A percentile compares a stretch with the other conserved stretches of the same genome.
These are phyloP conservation scores for Castor canadensis DNA, from an alignment of 2,113 vertebrate species.

Conservation along the genomic window DNA sequence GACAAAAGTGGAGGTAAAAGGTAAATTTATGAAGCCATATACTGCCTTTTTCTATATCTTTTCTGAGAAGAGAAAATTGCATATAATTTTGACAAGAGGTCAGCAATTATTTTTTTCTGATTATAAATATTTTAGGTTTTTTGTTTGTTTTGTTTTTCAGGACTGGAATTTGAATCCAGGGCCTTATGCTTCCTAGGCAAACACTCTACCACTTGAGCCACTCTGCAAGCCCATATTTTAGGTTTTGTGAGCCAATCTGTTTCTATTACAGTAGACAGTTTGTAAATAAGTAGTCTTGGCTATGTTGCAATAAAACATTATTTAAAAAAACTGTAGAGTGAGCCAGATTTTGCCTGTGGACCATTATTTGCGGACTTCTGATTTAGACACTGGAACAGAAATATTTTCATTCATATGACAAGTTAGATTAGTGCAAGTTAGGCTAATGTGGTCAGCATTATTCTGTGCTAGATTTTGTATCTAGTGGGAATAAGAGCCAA, in stretches of 20 bases:
- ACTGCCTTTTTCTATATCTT: not conserved
- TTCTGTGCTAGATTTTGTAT: not conserved
- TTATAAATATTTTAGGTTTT: constrained; percentile 12
- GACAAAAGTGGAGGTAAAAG: not conserved
- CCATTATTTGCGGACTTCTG: not conserved
- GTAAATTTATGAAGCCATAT: not conserved
- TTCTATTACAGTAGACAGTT: not conserved
- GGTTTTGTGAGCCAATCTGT: not conserved
- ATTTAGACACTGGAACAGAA: not conserved
- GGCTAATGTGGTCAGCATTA: not conserved
- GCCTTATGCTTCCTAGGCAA: too few species aligned
- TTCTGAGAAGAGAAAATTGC: not conserved
- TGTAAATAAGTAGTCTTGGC: not conserved
- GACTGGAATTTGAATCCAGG: too few species aligned
- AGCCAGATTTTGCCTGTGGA: not conserved
- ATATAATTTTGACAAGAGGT: not conserved
- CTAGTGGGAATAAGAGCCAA: not conserved
- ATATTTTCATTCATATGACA: not conserved
- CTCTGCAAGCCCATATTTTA: too few species aligned
- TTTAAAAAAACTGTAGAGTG: not conserved
- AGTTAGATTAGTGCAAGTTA: not conserved
- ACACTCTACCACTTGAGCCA: too few species aligned
- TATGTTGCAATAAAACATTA: not conserved
- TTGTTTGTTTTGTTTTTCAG: too few species aligned
- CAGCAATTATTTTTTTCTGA: not conserved